phyloP scores from a whole-genome alignment of 2,113 vertebrate genomes.

The Eidolon helvum region DNA sequence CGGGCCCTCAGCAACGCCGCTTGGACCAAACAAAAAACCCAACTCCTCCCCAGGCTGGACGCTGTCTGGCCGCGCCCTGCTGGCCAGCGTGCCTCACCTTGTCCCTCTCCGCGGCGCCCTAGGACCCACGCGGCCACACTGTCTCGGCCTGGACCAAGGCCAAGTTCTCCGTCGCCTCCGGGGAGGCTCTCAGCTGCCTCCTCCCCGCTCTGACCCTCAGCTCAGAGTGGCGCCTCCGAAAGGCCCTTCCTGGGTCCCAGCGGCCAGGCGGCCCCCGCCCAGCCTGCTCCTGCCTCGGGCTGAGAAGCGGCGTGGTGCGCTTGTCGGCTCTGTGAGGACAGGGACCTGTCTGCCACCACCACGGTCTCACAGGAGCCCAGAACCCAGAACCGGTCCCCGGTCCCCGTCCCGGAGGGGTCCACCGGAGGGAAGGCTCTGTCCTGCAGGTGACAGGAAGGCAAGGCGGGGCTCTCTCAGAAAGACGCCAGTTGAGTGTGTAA shows the following conservation, averaged over 20 bases:
- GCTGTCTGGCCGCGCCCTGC: neutral
- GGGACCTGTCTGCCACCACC: neutral
- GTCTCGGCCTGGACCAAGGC: neutral
- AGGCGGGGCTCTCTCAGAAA: neutral
- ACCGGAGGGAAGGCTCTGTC: no score
- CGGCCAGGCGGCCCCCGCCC: no score
- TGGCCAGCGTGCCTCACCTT: neutral
- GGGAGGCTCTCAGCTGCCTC: no score
- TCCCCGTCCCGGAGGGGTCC: fast-evolving
- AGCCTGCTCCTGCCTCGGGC: no score
- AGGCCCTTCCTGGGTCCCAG: neutral
- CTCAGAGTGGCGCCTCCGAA: no score
- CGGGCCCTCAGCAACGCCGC: neutral
- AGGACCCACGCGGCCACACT: no score
- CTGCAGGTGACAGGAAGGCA: neutral
- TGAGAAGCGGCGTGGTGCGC: fast-evolving
- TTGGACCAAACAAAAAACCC: neutral
- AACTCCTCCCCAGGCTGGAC: neutral
- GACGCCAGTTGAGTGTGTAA: neutral
- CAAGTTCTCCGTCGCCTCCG: neutral
- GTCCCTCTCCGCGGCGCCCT: no score
- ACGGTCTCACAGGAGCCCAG: fast-evolving
- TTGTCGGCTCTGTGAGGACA: no score
- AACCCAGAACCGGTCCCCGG: fast-evolving
- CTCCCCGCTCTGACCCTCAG: no score